Conservation (phyloP, 2,113 vertebrate species). For the Myotis lucifugus region DNA sequence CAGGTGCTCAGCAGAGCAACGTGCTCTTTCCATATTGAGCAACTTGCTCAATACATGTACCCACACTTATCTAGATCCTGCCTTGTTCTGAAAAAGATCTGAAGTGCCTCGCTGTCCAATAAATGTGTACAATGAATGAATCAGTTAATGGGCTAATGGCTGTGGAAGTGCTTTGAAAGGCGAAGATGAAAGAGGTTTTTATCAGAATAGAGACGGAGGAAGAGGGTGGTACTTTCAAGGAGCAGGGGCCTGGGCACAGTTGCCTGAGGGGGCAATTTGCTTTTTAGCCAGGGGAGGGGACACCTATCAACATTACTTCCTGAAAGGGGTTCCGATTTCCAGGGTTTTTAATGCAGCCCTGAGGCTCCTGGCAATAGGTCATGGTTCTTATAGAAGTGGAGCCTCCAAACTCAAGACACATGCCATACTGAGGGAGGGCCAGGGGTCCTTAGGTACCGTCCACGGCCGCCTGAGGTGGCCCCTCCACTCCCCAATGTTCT, state of each 20-base stretch:
- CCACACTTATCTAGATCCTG: constrained; percentile 31
- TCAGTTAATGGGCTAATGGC: constrained; percentile 63
- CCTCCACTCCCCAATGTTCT: neutral
- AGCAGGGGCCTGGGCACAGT: neutral
- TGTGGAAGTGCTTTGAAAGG: constrained; percentile 55
- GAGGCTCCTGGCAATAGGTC: neutral
- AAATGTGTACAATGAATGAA: constrained; percentile 45
- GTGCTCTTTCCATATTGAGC: neutral
- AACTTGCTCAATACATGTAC: neutral
- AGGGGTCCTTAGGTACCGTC: neutral
- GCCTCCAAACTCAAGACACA: neutral
- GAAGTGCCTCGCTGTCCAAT: constrained; percentile 31
- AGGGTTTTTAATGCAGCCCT: neutral
- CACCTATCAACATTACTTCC: neutral
- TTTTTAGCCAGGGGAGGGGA: neutral
- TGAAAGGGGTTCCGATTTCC: neutral
- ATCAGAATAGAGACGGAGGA: constrained; percentile 29
- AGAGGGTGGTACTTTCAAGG: neutral
- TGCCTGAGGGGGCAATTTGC: neutral
- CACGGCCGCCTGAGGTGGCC: too few species aligned
- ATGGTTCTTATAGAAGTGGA: neutral
- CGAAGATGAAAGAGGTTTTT: constrained; percentile 56
- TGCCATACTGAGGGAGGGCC: neutral
- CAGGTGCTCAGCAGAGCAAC: neutral
- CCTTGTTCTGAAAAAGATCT: constrained; percentile 41